These are phyloP conservation scores for Campoplex nolae DNA, from an alignment of 2,888 invertebrate species.

Conservation along the genomic window DNA sequence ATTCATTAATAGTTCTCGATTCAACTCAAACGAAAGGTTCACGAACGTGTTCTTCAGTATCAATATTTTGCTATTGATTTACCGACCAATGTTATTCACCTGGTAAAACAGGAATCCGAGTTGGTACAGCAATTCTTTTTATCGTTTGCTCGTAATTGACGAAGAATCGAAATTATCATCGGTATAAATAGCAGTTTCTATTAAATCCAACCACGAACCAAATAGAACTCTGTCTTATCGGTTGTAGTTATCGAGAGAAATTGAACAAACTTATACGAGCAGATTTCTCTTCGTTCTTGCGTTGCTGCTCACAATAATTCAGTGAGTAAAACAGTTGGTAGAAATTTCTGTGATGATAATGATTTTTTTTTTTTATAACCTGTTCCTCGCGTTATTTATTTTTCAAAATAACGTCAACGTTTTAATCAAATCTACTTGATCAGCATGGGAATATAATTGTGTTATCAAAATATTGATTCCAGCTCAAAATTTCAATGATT, in stretches of 20 bases:
- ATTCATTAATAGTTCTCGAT: background rate
- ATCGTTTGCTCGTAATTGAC: background rate
- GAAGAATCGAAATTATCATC: background rate
- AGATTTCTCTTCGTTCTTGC: conserved; percentile 4
- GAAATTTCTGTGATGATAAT: background rate
- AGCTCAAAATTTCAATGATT: no score
- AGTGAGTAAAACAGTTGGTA: background rate
- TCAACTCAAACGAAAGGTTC: background rate
- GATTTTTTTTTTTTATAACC: background rate
- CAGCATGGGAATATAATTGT: no score
- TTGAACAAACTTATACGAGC: background rate
- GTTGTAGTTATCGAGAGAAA: background rate
- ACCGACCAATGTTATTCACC: background rate
- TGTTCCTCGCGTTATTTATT: background rate
- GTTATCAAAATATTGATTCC: no score
- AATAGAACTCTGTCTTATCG: conserved; percentile 3
- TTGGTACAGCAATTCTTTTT: background rate
- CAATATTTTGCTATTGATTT: background rate
- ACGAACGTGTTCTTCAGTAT: background rate
- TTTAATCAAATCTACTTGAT: background rate
- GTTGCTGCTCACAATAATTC: background rate
- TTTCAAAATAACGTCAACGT: background rate
- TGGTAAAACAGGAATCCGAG: background rate
- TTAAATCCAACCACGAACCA: background rate
- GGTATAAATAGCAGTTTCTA: background rate